phyloP scores from a whole-genome alignment of 2,113 vertebrate genomes.

The Macquaria ambigua region DNA sequence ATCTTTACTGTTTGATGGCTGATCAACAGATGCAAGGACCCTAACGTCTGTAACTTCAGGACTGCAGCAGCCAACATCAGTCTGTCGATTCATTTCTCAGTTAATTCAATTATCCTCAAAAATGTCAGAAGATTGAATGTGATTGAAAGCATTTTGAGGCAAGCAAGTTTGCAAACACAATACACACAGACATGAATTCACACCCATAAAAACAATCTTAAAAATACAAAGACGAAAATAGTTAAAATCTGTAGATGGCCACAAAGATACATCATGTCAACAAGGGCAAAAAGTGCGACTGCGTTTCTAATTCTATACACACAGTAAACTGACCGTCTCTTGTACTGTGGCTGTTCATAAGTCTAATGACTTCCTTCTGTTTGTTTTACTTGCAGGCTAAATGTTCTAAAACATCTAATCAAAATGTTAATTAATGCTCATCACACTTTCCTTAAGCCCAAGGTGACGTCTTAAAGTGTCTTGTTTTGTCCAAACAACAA shows the following conservation, averaged over 20 bases:
- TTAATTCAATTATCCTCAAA: too few relatives aligned
- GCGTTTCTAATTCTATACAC: not conserved
- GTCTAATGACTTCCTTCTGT: not conserved
- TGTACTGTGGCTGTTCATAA: not conserved
- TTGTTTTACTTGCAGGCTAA: not conserved
- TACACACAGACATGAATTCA: not conserved
- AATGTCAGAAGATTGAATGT: not conserved
- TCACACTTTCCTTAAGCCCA: not conserved
- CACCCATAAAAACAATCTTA: not conserved
- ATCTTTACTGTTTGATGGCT: not conserved
- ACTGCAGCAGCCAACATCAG: too few relatives aligned
- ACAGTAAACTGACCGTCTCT: not conserved
- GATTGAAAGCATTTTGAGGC: not conserved
- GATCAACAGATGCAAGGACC: slow-evolving; percentile 16
- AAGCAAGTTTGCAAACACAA: not conserved
- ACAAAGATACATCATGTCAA: not conserved
- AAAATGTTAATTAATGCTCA: not conserved
- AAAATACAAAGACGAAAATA: not conserved
- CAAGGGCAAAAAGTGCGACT: not conserved
- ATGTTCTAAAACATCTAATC: not conserved
- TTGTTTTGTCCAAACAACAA: not conserved
- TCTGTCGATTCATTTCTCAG: not conserved
- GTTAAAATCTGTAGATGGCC: too few relatives aligned
- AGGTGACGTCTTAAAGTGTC: not conserved
- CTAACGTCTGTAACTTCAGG: not conserved